Evolutionary conservation across 2,113 vertebrate genomes (phyloP).

Genomic region (Clarias magur): DNA sequence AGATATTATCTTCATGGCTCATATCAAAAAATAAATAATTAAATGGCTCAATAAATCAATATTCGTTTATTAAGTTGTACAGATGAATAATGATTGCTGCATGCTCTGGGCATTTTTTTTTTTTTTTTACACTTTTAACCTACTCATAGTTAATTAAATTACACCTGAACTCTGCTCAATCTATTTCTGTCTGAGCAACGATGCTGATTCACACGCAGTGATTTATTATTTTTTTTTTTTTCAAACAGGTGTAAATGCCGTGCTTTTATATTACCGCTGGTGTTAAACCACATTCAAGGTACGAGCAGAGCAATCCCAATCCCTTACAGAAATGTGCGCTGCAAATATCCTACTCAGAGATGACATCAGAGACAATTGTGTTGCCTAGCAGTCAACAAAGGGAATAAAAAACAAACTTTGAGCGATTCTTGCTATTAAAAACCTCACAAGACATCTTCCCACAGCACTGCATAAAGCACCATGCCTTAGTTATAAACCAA

Average conservation of each 20-base stretch:
- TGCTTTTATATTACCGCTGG: neutral
- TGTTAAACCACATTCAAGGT: neutral
- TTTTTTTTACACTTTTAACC: neutral
- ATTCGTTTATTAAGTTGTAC: neutral
- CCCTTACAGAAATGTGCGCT: neutral
- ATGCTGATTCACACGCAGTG: neutral
- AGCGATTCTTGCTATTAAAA: conserved; percentile 7
- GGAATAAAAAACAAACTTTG: neutral
- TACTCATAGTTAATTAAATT: neutral
- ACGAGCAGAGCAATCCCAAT: neutral
- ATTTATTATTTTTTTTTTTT: neutral
- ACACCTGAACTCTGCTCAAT: neutral
- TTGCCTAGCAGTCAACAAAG: neutral
- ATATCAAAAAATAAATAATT: neutral
- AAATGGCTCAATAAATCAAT: neutral
- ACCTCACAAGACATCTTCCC: neutral
- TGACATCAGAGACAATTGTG: neutral
- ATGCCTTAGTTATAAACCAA: neutral
- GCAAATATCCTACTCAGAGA: neutral
- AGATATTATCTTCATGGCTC: neutral
- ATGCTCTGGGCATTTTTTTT: neutral
- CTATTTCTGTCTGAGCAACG: too few relatives aligned
- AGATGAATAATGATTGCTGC: neutral
- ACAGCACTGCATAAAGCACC: neutral
- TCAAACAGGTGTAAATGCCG: neutral